Evolutionary conservation across 2,797 vertebrate species (phyloP).

Genomic region (Sphenodon punctatus): DNA sequence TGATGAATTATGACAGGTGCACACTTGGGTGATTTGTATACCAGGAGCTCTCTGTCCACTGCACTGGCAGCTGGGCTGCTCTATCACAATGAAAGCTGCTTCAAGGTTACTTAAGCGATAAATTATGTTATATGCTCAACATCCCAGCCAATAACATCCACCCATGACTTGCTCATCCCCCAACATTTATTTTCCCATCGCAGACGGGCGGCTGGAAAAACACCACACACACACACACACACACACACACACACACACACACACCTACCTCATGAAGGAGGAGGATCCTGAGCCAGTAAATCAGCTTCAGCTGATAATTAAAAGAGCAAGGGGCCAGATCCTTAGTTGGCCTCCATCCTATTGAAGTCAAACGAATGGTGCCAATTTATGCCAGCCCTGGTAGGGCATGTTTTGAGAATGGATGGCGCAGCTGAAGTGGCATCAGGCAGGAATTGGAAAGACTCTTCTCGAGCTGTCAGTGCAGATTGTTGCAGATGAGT

Average conservation of each 20-base stretch:
- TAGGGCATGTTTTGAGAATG: not conserved
- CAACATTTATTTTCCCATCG: constrained; percentile 39
- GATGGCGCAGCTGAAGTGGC: not conserved
- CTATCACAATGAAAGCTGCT: constrained; percentile 10
- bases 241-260: no score
- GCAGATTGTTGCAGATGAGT: not conserved
- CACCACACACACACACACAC: no score
- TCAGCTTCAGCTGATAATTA: fast-evolving
- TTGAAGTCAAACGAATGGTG: not conserved
- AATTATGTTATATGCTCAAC: constrained; percentile 58
- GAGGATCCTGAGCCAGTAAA: not conserved
- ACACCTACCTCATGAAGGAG: fast-evolving
- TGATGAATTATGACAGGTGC: not conserved
- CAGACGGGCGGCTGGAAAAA: constrained; percentile 8
- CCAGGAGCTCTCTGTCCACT: not conserved
- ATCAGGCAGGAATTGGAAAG: not conserved
- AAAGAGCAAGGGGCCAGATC: not conserved
- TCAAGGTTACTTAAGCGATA: constrained; percentile 65
- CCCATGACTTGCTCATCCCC: constrained; percentile 31
- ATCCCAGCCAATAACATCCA: constrained; percentile 39
- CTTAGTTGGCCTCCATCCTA: not conserved
- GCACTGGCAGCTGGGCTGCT: not conserved
- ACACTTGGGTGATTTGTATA: not conserved
- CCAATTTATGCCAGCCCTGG: not conserved
- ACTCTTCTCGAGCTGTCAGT: not conserved